phyloP scores from a whole-genome alignment of 2,113 vertebrate species.

The Corythornis madagascariensis region DNA sequence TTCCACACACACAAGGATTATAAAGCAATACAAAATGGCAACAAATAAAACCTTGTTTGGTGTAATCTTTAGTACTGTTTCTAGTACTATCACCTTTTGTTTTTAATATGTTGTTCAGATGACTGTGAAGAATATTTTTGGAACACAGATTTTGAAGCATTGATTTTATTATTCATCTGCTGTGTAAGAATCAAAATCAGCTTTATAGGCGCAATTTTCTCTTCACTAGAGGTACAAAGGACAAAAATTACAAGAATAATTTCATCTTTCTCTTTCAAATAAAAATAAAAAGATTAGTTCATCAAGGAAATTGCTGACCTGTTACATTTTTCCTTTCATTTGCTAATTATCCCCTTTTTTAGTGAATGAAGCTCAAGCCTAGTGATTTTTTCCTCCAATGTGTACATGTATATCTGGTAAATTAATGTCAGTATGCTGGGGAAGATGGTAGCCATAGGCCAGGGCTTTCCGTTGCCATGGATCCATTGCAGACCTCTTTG shows the following conservation, averaged over 20 bases:
- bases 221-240: constrained; percentile 1
- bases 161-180: constrained; percentile 37
- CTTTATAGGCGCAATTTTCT: constrained; percentile 40
- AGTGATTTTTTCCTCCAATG: constrained; percentile 32
- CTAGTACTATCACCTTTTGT: constrained; percentile 44
- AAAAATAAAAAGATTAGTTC: constrained; percentile 65
- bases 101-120: constrained; percentile 35
- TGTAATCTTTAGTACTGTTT: constrained; percentile 21
- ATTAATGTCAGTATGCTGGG: constrained; percentile 59
- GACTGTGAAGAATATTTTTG: constrained; percentile 45
- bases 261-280: constrained; percentile 59
- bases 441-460: constrained; percentile 70
- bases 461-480: constrained; percentile 80
- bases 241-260: constrained; percentile 49
- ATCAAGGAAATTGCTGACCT: constrained; percentile 58
- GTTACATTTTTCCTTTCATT: constrained; percentile 55
- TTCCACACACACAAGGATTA: not conserved
- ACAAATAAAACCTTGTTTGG: constrained; percentile 14
- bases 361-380: constrained; percentile 48
- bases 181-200: constrained; percentile 40
- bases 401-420: constrained; percentile 21
- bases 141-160: not conserved
- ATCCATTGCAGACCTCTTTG: constrained; percentile 76
- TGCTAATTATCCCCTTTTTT: constrained; percentile 43
- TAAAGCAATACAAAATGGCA: constrained; percentile 36